Evolutionary conservation across 2,888 invertebrate species (phyloP).

Genomic region (Drymonia ruficornis): DNA sequence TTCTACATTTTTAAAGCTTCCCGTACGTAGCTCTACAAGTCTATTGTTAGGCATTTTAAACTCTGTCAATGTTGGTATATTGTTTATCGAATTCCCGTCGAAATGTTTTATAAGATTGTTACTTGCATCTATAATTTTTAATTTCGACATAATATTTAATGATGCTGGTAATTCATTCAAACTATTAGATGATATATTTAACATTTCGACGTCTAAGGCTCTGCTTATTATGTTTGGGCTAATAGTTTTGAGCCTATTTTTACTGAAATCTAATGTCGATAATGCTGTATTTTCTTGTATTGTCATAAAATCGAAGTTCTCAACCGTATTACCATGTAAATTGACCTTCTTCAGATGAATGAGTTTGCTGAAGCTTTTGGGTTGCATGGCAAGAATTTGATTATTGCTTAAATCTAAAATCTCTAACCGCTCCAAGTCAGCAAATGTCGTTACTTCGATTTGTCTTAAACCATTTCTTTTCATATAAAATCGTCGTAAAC

Average conservation of each 20-base stretch:
- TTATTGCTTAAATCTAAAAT: constrained; percentile 90
- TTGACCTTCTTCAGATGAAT: constrained; percentile 88
- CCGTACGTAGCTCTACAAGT: constrained; percentile 88
- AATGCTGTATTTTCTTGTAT: constrained; percentile 87
- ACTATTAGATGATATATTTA: constrained; percentile 92
- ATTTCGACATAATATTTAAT: constrained; percentile 87
- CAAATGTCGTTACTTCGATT: constrained; percentile 88
- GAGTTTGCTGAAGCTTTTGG: constrained; percentile 87
- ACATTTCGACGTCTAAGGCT: constrained; percentile 87
- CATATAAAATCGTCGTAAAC: constrained; percentile 88
- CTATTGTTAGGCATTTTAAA: constrained; percentile 91
- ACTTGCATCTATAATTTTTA: constrained; percentile 91
- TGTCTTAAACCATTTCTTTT: constrained; percentile 89
- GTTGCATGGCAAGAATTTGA: constrained; percentile 87
- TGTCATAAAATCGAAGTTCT: constrained; percentile 87
- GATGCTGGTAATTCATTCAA: constrained; percentile 89
- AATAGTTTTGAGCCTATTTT: constrained; percentile 89
- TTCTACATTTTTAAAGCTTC: constrained; percentile 89
- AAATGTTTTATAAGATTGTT: constrained; percentile 90
- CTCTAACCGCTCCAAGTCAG: constrained; percentile 89
- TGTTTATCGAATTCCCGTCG: constrained; percentile 88
- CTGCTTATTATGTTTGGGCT: constrained; percentile 86
- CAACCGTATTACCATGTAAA: constrained; percentile 90
- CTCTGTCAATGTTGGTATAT: constrained; percentile 88
- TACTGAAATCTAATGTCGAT: constrained; percentile 89